Evolutionary conservation across 2,888 invertebrate genomes (phyloP).

Genomic region (Stenurella melanura): DNA sequence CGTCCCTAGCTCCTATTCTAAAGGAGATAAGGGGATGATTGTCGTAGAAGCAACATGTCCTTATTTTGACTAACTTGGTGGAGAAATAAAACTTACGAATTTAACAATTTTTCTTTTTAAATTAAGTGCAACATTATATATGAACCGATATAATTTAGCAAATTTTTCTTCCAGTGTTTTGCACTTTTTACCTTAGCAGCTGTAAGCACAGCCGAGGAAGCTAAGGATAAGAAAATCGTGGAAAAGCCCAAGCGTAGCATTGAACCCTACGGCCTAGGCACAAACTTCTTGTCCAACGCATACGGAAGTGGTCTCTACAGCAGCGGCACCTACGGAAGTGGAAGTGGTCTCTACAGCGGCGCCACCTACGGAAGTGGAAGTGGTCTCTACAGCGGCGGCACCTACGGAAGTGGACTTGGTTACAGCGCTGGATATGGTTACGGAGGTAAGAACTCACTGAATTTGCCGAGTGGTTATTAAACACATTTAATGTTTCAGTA

Average conservation of each 20-base stretch:
- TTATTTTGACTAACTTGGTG: too few relatives aligned
- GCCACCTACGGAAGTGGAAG: background rate
- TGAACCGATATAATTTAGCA: too few relatives aligned
- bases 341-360: background rate
- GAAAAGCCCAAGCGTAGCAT: slow-evolving; percentile 35
- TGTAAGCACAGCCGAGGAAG: background rate
- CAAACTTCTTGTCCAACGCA: slow-evolving; percentile 30
- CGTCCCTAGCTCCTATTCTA: too few relatives aligned
- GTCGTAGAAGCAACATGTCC: too few relatives aligned
- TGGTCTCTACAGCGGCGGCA: background rate
- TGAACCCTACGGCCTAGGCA: slow-evolving; percentile 23
- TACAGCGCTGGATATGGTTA: slow-evolving; percentile 8
- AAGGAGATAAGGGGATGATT: too few relatives aligned
- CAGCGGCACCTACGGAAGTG: background rate
- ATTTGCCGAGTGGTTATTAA: too few relatives aligned
- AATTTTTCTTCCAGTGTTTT: slow-evolving; percentile 44
- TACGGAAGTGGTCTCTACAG: slow-evolving; percentile 13
- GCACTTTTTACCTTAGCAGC: slow-evolving; percentile 40
- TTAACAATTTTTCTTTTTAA: too few relatives aligned
- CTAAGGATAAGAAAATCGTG: slow-evolving; percentile 24
- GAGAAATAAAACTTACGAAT: too few relatives aligned
- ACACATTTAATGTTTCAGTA: background rate
- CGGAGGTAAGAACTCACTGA: slow-evolving; percentile 7
- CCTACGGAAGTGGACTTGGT: slow-evolving; percentile 18
- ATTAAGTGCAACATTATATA: too few relatives aligned